Percentiles rank a stretch among this genome's conserved stretches.
Evolutionary conservation across 2,888 invertebrate genomes (phyloP).

Genomic region (Tipula helvola): DNA sequence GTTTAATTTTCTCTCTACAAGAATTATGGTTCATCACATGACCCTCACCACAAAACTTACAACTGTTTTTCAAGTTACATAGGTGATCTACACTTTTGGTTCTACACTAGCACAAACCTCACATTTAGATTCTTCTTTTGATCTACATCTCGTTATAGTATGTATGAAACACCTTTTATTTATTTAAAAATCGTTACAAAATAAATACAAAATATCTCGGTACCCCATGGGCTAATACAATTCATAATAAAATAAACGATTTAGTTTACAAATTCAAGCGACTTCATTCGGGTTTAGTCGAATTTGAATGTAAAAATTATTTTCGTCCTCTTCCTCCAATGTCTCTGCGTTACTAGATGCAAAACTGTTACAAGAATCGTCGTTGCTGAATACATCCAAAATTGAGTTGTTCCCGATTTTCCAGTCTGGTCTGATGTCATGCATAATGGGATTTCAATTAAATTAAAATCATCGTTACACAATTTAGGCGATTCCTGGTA

Average conservation of each 20-base stretch:
- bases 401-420: not conserved
- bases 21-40: no score
- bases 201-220: no score
- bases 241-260: not conserved
- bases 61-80: no score
- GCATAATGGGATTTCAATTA: not conserved
- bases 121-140: no score
- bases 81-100: no score
- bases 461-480: not conserved
- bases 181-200: not conserved
- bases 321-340: not conserved
- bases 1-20: no score
- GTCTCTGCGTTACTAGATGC: not conserved
- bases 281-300: not conserved
- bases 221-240: no score
- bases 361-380: not conserved
- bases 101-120: no score
- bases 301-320: not conserved
- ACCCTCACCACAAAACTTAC: no score
- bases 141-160: no score
- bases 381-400: not conserved
- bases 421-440: not conserved
- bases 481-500: not conserved
- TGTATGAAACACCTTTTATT: no score
- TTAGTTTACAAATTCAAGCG: not conserved